Conservation (phyloP, 2,113 vertebrate species). For the Lanius collurio region DNA sequence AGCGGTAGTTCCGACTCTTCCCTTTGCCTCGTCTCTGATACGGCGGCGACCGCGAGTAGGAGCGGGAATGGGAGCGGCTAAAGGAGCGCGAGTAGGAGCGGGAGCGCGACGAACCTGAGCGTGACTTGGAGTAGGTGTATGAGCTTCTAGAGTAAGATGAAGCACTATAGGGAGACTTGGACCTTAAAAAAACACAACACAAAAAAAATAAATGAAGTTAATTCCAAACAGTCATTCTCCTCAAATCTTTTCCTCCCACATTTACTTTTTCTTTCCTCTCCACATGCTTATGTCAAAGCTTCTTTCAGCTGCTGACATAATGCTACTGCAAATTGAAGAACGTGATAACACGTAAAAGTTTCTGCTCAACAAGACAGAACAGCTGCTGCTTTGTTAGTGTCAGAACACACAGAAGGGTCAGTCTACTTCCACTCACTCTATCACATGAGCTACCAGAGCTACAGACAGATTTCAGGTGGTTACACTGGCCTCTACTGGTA, state of each 20-base stretch:
- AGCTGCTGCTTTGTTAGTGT: slow-evolving; percentile 58
- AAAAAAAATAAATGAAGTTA: slow-evolving; percentile 44
- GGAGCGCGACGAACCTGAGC: slow-evolving; percentile 86
- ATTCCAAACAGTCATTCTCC: neutral
- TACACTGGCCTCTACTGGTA: slow-evolving; percentile 68
- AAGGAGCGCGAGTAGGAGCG: slow-evolving; percentile 87
- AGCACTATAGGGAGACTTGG: slow-evolving; percentile 90
- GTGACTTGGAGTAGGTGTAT: slow-evolving; percentile 89
- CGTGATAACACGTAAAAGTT: neutral
- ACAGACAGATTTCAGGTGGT: slow-evolving; percentile 29
- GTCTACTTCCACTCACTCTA: slow-evolving; percentile 41
- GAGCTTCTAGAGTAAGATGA: slow-evolving; percentile 87
- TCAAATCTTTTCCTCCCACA: neutral
- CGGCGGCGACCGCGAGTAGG: slow-evolving; percentile 83
- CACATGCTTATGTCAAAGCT: slow-evolving; percentile 60
- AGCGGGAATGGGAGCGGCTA: slow-evolving; percentile 89
- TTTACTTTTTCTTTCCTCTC: slow-evolving; percentile 32
- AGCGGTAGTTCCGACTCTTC: slow-evolving; percentile 84
- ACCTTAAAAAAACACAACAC: slow-evolving; percentile 78
- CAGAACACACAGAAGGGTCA: slow-evolving; percentile 33
- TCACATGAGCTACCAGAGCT: neutral
- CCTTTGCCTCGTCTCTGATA: slow-evolving; percentile 80
- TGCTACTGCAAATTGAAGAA: slow-evolving; percentile 42
- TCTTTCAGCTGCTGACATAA: slow-evolving; percentile 59
- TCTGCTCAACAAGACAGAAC: slow-evolving; percentile 40